These are phyloP conservation scores for Glaucopsyche alexis DNA, from an alignment of 2,888 invertebrate species.

Conservation along the genomic window DNA sequence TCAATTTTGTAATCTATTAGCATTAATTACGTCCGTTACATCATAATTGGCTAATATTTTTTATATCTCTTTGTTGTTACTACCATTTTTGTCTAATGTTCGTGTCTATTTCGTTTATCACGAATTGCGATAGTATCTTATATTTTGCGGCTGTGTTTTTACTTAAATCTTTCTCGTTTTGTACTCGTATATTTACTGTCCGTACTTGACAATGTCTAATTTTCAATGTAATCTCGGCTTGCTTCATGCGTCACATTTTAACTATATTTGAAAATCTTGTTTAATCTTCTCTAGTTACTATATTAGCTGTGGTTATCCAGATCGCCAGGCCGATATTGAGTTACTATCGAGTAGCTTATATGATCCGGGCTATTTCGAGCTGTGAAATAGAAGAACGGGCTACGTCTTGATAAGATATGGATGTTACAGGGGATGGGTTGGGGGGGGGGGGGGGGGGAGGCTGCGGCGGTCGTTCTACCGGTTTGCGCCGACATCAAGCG, in stretches of 20 bases:
- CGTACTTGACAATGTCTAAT: neutral
- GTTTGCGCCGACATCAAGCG: slow-evolving; percentile 67
- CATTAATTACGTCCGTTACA: slow-evolving; percentile 60
- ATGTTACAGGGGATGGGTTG: slow-evolving; percentile 62
- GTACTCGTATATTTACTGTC: too few relatives aligned
- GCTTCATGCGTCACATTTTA: neutral
- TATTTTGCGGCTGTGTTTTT: neutral
- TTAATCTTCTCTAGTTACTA: slow-evolving; percentile 36
- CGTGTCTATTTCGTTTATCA: neutral
- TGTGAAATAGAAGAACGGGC: slow-evolving; percentile 68
- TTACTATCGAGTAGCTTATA: slow-evolving; percentile 63
- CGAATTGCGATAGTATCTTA: neutral
- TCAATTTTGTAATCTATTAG: slow-evolving; percentile 59
- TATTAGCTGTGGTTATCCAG: slow-evolving; percentile 61
- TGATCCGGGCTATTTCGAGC: slow-evolving; percentile 57
- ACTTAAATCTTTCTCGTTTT: too few relatives aligned
- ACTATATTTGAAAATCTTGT: slow-evolving; percentile 28
- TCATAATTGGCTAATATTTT: slow-evolving; percentile 45
- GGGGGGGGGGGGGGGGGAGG: slow-evolving; percentile 44
- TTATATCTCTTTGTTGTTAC: slow-evolving; percentile 4
- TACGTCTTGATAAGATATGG: slow-evolving; percentile 50
- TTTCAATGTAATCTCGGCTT: neutral
- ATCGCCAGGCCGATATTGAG: slow-evolving; percentile 55
- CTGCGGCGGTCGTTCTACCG: slow-evolving; percentile 71
- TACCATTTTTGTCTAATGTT: neutral